phyloP scores from a whole-genome alignment of 1,140 invertebrate genomes.

The Sipha flava region DNA sequence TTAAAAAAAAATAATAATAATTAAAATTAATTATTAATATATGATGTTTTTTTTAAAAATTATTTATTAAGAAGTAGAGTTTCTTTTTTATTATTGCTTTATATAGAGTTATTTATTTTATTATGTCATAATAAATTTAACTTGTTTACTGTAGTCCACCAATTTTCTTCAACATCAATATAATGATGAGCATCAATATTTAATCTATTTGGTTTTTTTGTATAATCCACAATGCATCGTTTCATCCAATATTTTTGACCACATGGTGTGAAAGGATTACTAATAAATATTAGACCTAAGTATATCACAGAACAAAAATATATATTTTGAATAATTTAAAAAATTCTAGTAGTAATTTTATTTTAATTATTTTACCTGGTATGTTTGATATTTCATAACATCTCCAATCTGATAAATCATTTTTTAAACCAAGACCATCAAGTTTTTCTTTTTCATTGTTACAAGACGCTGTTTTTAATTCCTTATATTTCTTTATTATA shows the following conservation, averaged over 20 bases:
- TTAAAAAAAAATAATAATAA: neutral
- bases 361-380: slow-evolving; percentile 15
- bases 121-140: slow-evolving; percentile 34
- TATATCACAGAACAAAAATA: neutral
- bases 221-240: slow-evolving; percentile 67
- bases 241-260: slow-evolving; percentile 77
- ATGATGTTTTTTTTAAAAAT: neutral
- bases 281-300: slow-evolving; percentile 65
- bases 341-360: too few relatives aligned
- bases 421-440: slow-evolving; percentile 2
- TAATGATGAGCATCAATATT: slow-evolving; percentile 60
- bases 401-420: slow-evolving; percentile 11
- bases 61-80: neutral
- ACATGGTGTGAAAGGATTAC: slow-evolving; percentile 67
- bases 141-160: slow-evolving; percentile 46
- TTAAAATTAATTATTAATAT: neutral
- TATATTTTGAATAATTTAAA: too few relatives aligned
- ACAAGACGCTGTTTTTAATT: neutral
- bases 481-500: neutral
- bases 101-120: too few relatives aligned
- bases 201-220: slow-evolving; percentile 63
- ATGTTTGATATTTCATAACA: slow-evolving; percentile 4
- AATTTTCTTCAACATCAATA: slow-evolving; percentile 44
- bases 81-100: too few relatives aligned
- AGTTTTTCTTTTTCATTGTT: neutral